These are phyloP conservation scores for Microctonus aethiopoides DNA, from an alignment of 2,888 invertebrate genomes.

Conservation along the genomic window DNA sequence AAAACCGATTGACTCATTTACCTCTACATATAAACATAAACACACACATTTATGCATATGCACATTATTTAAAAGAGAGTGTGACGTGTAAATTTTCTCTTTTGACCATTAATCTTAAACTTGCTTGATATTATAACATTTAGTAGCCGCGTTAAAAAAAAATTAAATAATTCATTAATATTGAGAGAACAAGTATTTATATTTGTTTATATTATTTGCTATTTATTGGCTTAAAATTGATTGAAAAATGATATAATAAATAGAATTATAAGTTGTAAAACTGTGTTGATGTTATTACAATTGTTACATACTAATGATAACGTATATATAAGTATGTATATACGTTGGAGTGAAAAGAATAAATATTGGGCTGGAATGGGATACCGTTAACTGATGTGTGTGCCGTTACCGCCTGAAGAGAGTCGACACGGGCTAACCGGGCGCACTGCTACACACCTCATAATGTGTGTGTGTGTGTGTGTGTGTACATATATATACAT, in stretches of 20 bases:
- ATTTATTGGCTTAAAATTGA: background rate
- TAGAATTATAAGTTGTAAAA: conserved; percentile 26
- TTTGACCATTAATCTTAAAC: background rate
- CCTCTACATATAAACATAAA: too few species aligned
- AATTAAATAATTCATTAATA: conserved; percentile 5
- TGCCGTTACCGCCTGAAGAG: conserved; percentile 66
- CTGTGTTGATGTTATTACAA: background rate
- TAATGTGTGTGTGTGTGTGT: conserved; percentile 1
- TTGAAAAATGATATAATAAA: conserved; percentile 19
- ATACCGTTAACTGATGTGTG: conserved; percentile 61
- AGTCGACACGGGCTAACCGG: conserved; percentile 33
- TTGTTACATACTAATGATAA: background rate
- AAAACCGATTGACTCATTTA: too few species aligned
- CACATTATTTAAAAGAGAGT: background rate
- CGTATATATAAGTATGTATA: too few species aligned
- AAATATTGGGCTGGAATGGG: conserved; percentile 64
- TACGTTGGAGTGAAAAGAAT: conserved; percentile 56
- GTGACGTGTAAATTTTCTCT: background rate
- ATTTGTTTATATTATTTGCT: background rate
- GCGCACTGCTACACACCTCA: conserved; percentile 5
- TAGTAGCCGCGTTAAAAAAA: background rate
- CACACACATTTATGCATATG: background rate
- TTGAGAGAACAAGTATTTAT: background rate
- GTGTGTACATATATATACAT: background rate
- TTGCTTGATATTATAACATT: background rate